Conservation (phyloP, 2,888 invertebrate genomes). For the Steinernema scapterisci region DNA sequence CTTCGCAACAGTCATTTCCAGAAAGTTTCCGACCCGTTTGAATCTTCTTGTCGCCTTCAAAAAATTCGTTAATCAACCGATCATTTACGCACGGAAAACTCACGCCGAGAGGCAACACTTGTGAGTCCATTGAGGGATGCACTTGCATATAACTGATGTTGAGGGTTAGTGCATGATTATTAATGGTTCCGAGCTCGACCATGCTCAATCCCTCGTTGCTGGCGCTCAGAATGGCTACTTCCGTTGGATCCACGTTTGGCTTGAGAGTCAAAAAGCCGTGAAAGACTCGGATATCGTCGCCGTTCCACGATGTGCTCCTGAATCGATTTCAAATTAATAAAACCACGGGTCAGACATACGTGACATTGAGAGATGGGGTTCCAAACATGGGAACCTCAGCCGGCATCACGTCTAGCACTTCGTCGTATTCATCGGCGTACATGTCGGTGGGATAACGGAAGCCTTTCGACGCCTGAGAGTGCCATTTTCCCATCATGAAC, state of each 20-base stretch:
- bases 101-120: conserved; percentile 63
- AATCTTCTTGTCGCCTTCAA: conserved; percentile 64
- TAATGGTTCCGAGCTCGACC: conserved; percentile 64
- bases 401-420: conserved; percentile 62
- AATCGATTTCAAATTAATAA: neutral
- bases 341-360: conserved; percentile 53
- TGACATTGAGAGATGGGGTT: conserved; percentile 66
- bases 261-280: conserved; percentile 65
- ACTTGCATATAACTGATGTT: conserved; percentile 68
- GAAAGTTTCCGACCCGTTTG: conserved; percentile 57
- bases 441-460: conserved; percentile 65
- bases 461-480: conserved; percentile 61
- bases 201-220: conserved; percentile 66
- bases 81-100: neutral
- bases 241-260: conserved; percentile 65
- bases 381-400: conserved; percentile 68
- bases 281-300: conserved; percentile 59
- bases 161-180: conserved; percentile 63
- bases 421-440: conserved; percentile 60
- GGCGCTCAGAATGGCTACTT: conserved; percentile 64
- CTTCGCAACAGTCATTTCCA: conserved; percentile 67
- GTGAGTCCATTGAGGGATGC: conserved; percentile 64
- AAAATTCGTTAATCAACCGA: neutral
- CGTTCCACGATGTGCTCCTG: conserved; percentile 59
- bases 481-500: conserved; percentile 66